These are phyloP conservation scores for Cepaea nemoralis DNA, from an alignment of 1,140 invertebrate genomes.

Conservation along the genomic window DNA sequence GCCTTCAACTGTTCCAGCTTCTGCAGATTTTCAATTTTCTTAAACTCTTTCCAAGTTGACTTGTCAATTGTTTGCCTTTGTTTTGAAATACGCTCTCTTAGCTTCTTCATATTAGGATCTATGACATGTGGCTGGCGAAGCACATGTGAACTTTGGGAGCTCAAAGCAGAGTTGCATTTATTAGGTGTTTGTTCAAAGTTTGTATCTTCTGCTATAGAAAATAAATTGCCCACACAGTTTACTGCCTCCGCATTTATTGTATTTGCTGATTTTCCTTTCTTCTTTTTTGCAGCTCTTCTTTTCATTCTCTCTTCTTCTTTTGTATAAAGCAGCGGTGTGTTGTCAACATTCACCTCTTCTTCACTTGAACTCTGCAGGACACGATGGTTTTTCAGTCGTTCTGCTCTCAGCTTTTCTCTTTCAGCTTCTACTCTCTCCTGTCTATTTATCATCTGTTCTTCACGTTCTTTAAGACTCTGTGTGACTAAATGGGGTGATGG, in stretches of 20 bases:
- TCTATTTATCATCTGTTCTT: constrained; percentile 34
- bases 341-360: constrained; percentile 56
- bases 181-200: constrained; percentile 41
- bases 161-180: constrained; percentile 39
- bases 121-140: constrained; percentile 57
- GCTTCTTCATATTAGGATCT: constrained; percentile 70
- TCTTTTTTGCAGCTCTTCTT: constrained; percentile 38
- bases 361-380: constrained; percentile 47
- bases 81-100: constrained; percentile 56
- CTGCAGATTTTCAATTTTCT: constrained; percentile 61
- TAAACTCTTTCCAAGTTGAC: constrained; percentile 55
- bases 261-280: constrained; percentile 30
- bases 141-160: neutral
- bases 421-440: constrained; percentile 39
- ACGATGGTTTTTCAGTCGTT: constrained; percentile 25
- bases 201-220: constrained; percentile 54
- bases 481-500: constrained; percentile 41
- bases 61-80: constrained; percentile 58
- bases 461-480: constrained; percentile 38
- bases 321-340: constrained; percentile 36
- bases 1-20: constrained; percentile 61
- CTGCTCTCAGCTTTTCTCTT: constrained; percentile 30
- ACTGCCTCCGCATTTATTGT: neutral
- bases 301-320: constrained; percentile 42
- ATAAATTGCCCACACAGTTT: constrained; percentile 40